Evolutionary conservation across 1,140 invertebrate genomes (phyloP).

Genomic region (Vollenhovia emeryi): DNA sequence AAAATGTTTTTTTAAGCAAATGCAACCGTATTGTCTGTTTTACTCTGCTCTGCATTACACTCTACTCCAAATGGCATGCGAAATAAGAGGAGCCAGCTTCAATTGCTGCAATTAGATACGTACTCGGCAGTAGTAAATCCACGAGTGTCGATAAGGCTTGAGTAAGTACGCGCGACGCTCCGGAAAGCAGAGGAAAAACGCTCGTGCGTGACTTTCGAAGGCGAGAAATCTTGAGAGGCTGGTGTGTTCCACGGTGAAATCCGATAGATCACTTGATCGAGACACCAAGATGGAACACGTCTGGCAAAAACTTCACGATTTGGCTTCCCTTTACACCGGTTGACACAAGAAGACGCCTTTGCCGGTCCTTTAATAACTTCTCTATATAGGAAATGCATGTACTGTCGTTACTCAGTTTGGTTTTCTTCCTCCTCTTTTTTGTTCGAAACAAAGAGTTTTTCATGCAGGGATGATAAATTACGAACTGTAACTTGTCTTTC

Average conservation of each 20-base stretch:
- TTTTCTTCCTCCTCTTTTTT: not conserved
- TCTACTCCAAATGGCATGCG: not conserved
- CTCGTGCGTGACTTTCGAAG: constrained; percentile 46
- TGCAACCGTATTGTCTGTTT: not conserved
- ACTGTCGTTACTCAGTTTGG: constrained; percentile 11
- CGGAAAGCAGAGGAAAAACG: not conserved
- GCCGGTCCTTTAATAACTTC: constrained; percentile 26
- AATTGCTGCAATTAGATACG: constrained; percentile 41
- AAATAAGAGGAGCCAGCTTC: not conserved
- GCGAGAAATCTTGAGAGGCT: constrained; percentile 19
- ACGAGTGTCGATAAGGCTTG: constrained; percentile 49
- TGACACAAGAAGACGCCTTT: not conserved
- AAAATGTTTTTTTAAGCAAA: not conserved
- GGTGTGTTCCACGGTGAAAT: not conserved
- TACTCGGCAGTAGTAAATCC: constrained; percentile 56
- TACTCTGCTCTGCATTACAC: not conserved
- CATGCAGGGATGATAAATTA: constrained; percentile 15
- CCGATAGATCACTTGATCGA: constrained; percentile 50
- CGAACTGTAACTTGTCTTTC: too few relatives aligned
- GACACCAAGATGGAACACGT: constrained; percentile 37
- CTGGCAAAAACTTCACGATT: constrained; percentile 37
- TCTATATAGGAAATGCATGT: constrained; percentile 17
- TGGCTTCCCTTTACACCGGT: not conserved
- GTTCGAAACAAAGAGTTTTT: constrained; percentile 23
- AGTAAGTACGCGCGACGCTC: constrained; percentile 26